Percentiles rank a stretch among this genome's conserved stretches.
These are phyloP conservation scores for Saxicola maurus DNA, from an alignment of 2,797 vertebrate genomes.

Conservation along the genomic window DNA sequence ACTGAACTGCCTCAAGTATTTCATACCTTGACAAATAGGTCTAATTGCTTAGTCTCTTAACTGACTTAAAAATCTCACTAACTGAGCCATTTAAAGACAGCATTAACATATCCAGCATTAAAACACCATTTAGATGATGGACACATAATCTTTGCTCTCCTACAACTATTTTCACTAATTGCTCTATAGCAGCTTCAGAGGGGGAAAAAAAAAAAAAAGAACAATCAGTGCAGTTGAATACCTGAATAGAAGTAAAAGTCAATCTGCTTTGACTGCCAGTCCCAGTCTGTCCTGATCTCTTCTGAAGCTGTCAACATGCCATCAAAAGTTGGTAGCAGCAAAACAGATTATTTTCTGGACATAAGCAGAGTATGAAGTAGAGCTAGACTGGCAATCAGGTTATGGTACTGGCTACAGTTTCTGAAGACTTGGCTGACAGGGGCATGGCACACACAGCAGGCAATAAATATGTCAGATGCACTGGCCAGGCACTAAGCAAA, in stretches of 20 bases:
- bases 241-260: not conserved
- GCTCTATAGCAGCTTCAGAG: not conserved
- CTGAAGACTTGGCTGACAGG: not conserved
- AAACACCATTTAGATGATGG: slow-evolving; percentile 11
- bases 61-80: slow-evolving; percentile 1
- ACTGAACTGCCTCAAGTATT: not conserved
- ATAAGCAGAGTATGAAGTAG: not conserved
- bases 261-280: not conserved
- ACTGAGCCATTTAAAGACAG: not conserved
- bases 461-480: not conserved
- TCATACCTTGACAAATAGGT: not conserved
- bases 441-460: not conserved
- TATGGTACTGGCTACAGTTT: not conserved
- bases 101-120: slow-evolving; percentile 9
- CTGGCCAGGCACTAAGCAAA: not conserved
- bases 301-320: not conserved
- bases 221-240: not conserved
- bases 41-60: slow-evolving; percentile 13
- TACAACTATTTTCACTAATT: slow-evolving; percentile 8
- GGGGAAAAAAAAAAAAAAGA: not conserved
- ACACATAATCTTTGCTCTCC: not conserved
- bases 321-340: not conserved
- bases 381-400: not conserved
- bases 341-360: not conserved
- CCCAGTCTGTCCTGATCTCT: not conserved